phyloP scores from a whole-genome alignment of 1,140 invertebrate genomes.

The Eubasilissa regina region DNA sequence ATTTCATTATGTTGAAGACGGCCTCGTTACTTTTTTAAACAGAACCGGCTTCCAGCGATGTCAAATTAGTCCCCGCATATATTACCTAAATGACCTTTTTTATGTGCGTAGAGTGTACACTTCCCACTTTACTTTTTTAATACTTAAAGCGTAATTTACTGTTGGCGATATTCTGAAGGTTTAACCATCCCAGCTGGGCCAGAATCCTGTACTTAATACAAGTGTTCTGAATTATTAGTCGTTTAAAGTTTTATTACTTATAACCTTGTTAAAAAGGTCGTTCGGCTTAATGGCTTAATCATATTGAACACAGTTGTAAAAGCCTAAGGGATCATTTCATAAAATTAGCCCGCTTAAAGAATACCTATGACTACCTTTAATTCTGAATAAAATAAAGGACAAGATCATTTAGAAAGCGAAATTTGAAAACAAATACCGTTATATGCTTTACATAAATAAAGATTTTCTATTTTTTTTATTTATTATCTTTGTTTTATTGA shows the following conservation, averaged over 20 bases:
- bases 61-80: slow-evolving; percentile 33
- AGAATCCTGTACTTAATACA: slow-evolving; percentile 2
- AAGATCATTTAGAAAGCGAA: too few relatives aligned
- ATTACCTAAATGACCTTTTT: slow-evolving; percentile 27
- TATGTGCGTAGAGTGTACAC: neutral
- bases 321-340: neutral
- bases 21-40: neutral
- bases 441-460: too few relatives aligned
- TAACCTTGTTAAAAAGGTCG: slow-evolving; percentile 33
- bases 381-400: too few relatives aligned
- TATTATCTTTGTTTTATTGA: too few relatives aligned
- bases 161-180: neutral
- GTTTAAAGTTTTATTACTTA: slow-evolving; percentile 36
- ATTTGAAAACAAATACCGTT: too few relatives aligned
- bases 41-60: slow-evolving; percentile 12
- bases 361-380: neutral
- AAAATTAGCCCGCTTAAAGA: neutral
- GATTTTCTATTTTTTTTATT: too few relatives aligned
- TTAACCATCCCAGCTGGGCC: neutral
- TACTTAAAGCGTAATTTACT: slow-evolving; percentile 18
- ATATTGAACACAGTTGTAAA: slow-evolving; percentile 10
- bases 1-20: slow-evolving; percentile 18
- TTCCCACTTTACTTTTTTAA: slow-evolving; percentile 11
- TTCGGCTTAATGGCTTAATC: slow-evolving; percentile 9
- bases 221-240: slow-evolving; percentile 11